Conservation (phyloP, 35 echinoderm and acorn worm species). For the Patiria miniata region DNA sequence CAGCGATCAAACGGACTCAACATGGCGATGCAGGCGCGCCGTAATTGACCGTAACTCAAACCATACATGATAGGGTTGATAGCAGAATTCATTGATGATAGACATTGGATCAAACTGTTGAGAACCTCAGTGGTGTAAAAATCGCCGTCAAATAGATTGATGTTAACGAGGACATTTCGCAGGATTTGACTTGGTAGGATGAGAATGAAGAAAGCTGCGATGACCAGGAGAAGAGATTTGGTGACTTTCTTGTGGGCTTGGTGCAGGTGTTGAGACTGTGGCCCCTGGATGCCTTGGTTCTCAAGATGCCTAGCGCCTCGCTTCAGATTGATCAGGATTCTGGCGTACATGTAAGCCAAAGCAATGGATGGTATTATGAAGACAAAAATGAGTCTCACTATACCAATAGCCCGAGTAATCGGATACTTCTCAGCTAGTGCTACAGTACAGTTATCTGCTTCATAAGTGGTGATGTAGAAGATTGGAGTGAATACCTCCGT, state of each 20-base stretch:
- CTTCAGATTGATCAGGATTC: neutral
- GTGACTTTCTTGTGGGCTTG: slow-evolving; percentile 12
- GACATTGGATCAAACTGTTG: no score
- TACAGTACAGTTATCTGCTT: neutral
- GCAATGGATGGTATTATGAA: neutral
- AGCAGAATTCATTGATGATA: no score
- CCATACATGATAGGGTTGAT: no score
- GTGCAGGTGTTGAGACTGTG: neutral
- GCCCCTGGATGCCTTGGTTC: neutral
- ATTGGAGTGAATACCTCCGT: neutral
- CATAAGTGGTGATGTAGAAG: neutral
- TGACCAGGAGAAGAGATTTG: neutral
- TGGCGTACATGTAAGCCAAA: neutral
- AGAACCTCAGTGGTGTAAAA: no score
- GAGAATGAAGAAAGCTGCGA: neutral
- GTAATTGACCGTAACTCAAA: no score
- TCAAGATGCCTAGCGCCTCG: neutral
- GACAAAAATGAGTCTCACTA: neutral
- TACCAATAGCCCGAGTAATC: no score
- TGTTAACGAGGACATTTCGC: no score
- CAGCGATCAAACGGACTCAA: no score
- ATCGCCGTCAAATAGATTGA: no score
- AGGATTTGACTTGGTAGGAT: neutral
- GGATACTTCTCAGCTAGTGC: neutral
- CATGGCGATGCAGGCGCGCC: no score